phyloP scores from a whole-genome alignment of 2,113 vertebrate genomes.

The Aptenodytes forsteri region DNA sequence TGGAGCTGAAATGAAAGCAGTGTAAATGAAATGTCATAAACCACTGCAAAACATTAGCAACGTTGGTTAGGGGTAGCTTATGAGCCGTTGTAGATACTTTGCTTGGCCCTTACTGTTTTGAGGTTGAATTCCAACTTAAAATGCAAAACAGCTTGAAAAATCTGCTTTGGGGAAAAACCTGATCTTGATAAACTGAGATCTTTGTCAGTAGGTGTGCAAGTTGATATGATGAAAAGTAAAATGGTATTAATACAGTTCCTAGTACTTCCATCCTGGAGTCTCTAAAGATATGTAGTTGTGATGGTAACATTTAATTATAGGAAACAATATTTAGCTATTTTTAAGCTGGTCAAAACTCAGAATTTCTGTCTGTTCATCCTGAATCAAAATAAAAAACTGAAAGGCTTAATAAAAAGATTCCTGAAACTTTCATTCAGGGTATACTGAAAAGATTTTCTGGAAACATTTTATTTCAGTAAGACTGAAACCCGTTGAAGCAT shows the following conservation, averaged over 20 bases:
- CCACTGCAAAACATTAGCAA: background rate
- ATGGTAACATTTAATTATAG: background rate
- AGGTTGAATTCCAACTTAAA: background rate
- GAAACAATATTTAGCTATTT: background rate
- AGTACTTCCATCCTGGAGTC: background rate
- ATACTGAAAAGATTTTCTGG: background rate
- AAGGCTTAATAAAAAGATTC: background rate
- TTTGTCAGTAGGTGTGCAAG: background rate
- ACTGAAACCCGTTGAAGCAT: background rate
- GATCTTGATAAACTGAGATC: background rate
- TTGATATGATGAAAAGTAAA: background rate
- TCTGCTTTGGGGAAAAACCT: background rate
- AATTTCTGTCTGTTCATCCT: background rate
- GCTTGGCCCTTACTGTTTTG: background rate
- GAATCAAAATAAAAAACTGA: background rate
- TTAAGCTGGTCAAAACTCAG: background rate
- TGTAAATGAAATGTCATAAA: background rate
- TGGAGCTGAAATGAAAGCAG: background rate
- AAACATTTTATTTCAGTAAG: background rate
- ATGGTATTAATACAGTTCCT: background rate
- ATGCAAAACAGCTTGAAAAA: background rate
- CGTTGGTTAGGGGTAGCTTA: background rate
- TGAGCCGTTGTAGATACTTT: background rate
- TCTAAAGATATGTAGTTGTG: background rate
- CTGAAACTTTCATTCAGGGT: background rate